Evolutionary conservation across 2,113 vertebrate species (phyloP).

Genomic region (Ochotona curzoniae): DNA sequence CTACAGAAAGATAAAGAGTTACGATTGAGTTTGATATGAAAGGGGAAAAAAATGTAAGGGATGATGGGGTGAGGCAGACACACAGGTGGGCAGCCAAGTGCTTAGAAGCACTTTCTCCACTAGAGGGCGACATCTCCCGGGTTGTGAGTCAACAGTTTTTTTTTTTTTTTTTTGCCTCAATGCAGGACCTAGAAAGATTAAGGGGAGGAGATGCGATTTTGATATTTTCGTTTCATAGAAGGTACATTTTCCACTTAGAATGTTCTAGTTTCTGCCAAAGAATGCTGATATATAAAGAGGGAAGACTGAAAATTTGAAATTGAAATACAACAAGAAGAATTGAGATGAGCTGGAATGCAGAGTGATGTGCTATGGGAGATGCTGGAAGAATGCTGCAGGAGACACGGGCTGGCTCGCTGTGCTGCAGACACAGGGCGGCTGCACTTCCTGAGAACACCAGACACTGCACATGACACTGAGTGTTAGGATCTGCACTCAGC

Average conservation of each 20-base stretch:
- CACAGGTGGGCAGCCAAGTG: neutral
- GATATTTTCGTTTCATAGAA: constrained; percentile 14
- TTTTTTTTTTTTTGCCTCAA: no score
- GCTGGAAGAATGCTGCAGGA: neutral
- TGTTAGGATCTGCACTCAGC: neutral
- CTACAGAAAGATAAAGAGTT: neutral
- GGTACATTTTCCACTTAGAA: constrained; percentile 42
- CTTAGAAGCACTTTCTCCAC: neutral
- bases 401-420: rapidly evolving
- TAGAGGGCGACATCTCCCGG: neutral
- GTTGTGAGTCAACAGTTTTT: neutral
- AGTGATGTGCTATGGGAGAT: rapidly evolving
- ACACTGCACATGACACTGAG: neutral
- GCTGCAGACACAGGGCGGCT: no score
- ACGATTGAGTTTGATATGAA: constrained; percentile 2
- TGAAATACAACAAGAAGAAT: neutral
- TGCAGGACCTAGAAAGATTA: neutral
- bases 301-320: neutral
- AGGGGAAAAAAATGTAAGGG: neutral
- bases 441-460: neutral
- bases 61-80: neutral
- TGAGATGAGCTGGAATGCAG: rapidly evolving
- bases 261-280: constrained; percentile 5
- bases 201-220: neutral
- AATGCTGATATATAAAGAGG: neutral